Evolutionary conservation across 2,113 vertebrate genomes (phyloP).

Genomic region (Mirza zaza): DNA sequence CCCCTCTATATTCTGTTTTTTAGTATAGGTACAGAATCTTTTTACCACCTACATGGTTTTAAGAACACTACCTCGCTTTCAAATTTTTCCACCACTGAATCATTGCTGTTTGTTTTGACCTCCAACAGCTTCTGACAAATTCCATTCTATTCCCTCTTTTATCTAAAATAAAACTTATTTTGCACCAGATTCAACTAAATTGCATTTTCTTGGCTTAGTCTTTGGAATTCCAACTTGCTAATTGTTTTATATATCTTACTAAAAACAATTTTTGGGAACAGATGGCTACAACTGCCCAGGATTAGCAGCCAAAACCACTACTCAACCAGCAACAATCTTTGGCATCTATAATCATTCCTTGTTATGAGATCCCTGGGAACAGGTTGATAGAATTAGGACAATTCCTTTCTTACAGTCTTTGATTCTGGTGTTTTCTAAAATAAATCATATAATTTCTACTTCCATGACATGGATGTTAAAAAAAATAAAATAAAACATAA

Average conservation of each 20-base stretch:
- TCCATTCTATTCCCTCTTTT: slow-evolving; percentile 12
- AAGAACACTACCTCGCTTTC: not conserved
- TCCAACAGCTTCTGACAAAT: slow-evolving; percentile 52
- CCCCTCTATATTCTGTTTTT: slow-evolving; percentile 1
- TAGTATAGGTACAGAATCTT: slow-evolving; percentile 20
- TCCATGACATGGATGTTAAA: not conserved
- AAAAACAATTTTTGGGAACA: slow-evolving; percentile 62
- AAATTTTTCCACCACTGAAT: slow-evolving; percentile 29
- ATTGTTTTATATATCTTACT: slow-evolving; percentile 71
- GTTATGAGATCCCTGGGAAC: slow-evolving; percentile 43
- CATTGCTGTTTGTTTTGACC: slow-evolving; percentile 40
- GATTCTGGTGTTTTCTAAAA: slow-evolving; percentile 56
- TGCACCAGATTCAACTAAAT: slow-evolving; percentile 50
- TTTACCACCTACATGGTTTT: slow-evolving; percentile 15
- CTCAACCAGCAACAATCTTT: slow-evolving; percentile 59
- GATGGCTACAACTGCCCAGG: slow-evolving; percentile 59
- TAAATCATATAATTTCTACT: not conserved
- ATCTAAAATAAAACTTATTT: slow-evolving; percentile 54
- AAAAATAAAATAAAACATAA: slow-evolving; percentile 64
- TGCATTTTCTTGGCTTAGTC: slow-evolving; percentile 59
- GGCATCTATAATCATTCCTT: slow-evolving; percentile 24
- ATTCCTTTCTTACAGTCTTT: slow-evolving; percentile 19
- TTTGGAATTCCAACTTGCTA: slow-evolving; percentile 60
- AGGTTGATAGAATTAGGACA: slow-evolving; percentile 63
- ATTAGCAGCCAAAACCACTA: slow-evolving; percentile 45